phyloP scores from a whole-genome alignment of 2,888 invertebrate genomes.

The Timema podura region DNA sequence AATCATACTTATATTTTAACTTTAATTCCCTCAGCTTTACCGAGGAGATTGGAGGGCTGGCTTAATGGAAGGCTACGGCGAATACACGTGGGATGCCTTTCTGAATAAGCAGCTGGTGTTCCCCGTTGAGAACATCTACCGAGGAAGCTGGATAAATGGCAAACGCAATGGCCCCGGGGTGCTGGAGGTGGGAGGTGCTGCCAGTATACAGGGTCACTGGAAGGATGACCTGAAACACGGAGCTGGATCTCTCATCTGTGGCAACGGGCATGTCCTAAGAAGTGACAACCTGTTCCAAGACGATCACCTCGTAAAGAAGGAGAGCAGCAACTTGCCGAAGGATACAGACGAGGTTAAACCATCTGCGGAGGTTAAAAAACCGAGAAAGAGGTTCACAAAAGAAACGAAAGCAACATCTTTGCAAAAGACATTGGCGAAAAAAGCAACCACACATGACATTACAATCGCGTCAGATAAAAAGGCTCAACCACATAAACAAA shows the following conservation, averaged over 20 bases:
- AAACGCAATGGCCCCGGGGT: constrained; percentile 51
- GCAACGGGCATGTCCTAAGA: neutral
- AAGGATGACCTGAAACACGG: constrained; percentile 56
- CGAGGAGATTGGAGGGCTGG: constrained; percentile 57
- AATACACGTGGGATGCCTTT: constrained; percentile 55
- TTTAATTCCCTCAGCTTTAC: constrained; percentile 47
- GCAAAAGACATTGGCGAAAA: no score
- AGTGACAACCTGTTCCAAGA: neutral
- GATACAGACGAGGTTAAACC: no score
- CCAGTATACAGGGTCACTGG: constrained; percentile 54
- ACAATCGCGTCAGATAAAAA: no score
- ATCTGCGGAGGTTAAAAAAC: no score
- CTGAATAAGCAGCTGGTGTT: constrained; percentile 52
- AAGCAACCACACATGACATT: no score
- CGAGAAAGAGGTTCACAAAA: no score
- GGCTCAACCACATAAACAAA: no score
- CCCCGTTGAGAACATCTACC: constrained; percentile 51
- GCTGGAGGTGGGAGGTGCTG: constrained; percentile 48
- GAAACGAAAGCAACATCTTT: constrained; percentile 22
- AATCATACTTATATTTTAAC: no score
- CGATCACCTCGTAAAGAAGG: neutral
- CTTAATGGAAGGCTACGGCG: constrained; percentile 55
- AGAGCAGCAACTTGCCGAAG: neutral
- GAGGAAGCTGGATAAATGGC: constrained; percentile 55
- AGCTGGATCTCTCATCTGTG: constrained; percentile 41